Evolutionary conservation across 2,113 vertebrate genomes (phyloP).

Genomic region (Pitta sordida): DNA sequence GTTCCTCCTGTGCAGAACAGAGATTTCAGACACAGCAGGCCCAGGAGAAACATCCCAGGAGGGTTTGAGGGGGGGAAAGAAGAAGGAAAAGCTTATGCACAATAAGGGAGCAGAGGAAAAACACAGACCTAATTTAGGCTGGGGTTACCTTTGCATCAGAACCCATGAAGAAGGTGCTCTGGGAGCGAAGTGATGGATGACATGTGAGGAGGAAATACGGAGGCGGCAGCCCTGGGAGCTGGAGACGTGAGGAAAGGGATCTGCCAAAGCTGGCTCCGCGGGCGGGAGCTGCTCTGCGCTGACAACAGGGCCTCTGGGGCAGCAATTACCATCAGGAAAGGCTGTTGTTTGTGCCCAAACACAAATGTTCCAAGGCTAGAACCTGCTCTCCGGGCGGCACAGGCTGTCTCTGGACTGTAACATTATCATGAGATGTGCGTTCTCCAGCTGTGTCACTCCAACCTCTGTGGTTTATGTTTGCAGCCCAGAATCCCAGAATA

Average conservation of each 20-base stretch:
- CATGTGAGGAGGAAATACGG: background rate
- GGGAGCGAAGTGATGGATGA: background rate
- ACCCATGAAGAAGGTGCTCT: background rate
- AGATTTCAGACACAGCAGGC: background rate
- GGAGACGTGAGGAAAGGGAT: rapidly evolving
- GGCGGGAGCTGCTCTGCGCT: rapidly evolving
- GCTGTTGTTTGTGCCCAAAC: background rate
- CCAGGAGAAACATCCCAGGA: background rate
- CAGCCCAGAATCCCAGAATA: background rate
- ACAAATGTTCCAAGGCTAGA: background rate
- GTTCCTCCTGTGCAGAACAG: background rate
- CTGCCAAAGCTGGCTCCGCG: rapidly evolving
- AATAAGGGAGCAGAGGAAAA: background rate
- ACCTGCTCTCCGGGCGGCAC: background rate
- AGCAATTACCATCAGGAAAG: background rate
- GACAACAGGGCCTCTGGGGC: background rate
- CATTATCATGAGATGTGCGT: rapidly evolving
- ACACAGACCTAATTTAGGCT: background rate
- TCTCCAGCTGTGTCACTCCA: background rate
- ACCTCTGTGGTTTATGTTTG: background rate
- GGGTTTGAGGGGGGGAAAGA: background rate
- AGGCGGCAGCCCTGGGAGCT: background rate
- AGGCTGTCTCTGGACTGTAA: too few relatives aligned
- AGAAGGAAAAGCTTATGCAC: background rate
- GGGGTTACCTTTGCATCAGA: background rate